phyloP scores from a whole-genome alignment of 2,888 invertebrate species.

The Eilema depressum region DNA sequence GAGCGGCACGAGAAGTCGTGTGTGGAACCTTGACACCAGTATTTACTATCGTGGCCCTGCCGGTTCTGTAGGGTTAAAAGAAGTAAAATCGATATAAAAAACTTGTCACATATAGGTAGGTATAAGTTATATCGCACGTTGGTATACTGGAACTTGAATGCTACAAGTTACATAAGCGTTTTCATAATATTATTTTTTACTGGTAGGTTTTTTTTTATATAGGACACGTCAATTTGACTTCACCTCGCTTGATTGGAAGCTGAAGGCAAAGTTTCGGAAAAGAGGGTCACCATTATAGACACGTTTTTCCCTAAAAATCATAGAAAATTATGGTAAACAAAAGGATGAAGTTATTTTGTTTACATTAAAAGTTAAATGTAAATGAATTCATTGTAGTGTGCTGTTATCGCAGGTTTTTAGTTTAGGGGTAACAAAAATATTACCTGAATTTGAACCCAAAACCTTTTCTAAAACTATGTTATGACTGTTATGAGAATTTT shows the following conservation, averaged over 20 bases:
- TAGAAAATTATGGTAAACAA: no score
- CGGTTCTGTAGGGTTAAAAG: conserved; percentile 33
- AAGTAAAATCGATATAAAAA: conserved; percentile 19
- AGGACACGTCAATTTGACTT: no score
- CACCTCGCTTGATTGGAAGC: no score
- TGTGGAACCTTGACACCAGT: conserved; percentile 54
- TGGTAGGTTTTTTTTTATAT: background rate
- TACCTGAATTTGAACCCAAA: background rate
- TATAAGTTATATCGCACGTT: background rate
- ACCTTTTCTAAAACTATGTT: no score
- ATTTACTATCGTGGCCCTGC: conserved; percentile 43
- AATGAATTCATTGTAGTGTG: background rate
- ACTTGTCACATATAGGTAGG: background rate
- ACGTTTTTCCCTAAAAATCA: no score
- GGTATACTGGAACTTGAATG: background rate
- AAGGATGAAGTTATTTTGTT: background rate
- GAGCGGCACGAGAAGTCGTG: conserved; percentile 33
- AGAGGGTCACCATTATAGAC: no score
- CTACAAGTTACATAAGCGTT: background rate
- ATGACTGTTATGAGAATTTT: no score
- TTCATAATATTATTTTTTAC: background rate
- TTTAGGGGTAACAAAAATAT: background rate
- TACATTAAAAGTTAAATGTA: background rate
- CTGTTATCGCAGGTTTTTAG: background rate
- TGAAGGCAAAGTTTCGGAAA: no score